Conservation (phyloP, 1,140 invertebrate genomes). For the Eriocheir sinensis region DNA sequence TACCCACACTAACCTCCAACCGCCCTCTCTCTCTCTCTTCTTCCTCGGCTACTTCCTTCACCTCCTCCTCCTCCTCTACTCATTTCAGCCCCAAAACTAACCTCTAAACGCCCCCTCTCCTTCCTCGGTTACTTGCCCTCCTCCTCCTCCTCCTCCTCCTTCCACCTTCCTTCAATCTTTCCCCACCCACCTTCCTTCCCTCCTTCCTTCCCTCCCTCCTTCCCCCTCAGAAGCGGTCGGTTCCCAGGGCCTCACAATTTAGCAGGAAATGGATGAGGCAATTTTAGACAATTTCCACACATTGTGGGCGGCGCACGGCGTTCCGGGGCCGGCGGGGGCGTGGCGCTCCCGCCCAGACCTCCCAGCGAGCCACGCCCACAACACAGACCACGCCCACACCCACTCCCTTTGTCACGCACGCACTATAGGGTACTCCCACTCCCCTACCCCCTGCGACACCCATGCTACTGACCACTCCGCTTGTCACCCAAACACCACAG, state of each 20-base stretch:
- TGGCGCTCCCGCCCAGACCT: background rate
- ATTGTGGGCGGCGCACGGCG: conserved; percentile 28
- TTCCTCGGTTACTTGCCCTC: background rate
- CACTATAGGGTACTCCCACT: background rate
- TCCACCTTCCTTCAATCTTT: background rate
- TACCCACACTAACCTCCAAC: background rate
- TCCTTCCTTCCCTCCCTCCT: background rate
- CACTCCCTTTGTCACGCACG: background rate
- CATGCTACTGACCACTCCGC: too few species aligned
- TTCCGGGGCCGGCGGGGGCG: background rate
- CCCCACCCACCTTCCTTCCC: background rate
- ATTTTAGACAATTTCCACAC: conserved; percentile 73
- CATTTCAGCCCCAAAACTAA: background rate
- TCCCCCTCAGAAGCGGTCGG: background rate
- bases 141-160: background rate
- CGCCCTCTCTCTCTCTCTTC: background rate
- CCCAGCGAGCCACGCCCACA: conserved; percentile 2
- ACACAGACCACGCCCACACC: conserved; percentile 5
- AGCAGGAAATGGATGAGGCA: conserved; percentile 72
- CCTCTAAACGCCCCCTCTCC: background rate
- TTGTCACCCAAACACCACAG: too few species aligned
- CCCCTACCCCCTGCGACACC: background rate
- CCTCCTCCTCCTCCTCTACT: background rate
- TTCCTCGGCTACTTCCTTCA: background rate
- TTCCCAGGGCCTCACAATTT: conserved; percentile 63